Evolutionary conservation across 2,113 vertebrate genomes (phyloP), one percentile per base, ranked within the genome.

Genomic region (Protomyctophum bolini): DNA sequence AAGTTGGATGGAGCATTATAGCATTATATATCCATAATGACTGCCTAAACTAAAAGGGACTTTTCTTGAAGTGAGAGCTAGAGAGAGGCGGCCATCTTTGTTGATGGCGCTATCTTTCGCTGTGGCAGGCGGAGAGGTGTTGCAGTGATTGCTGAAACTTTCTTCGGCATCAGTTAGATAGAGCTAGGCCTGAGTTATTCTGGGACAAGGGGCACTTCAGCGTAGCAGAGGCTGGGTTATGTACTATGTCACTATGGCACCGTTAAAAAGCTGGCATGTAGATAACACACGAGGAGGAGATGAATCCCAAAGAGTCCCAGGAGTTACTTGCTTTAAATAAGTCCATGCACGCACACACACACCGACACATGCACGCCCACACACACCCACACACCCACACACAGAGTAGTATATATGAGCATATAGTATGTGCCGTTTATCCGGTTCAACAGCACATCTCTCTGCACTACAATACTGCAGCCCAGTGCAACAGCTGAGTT

Each of bases 311-410:
- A 90, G 33, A 41, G 86, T 87, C 83, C 77, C 80, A 64, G 55
- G 82, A 89, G 89, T 82, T 75, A 60, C 82, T 55, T 72, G 86
- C 88, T 91, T 92, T 90, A 90, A 92, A 91, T 91, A 92, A 92
- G 58, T 58, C 56, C 45, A 46, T 29, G 58, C 56, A 14, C 49
- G 55, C 21, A 55, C 49, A 50, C 49, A 52, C 10, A 41, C 28
- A 54, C 64, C 8, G 28, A 83, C 68, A 58, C 80, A 79, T 80
- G 81, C 83, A 60, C 84, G 62, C 58, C 58, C 54, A 56, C 52
- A 55, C 51, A 54, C 4, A 55, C 52, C 14, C 54, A 56, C 54
- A 56, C 54, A 56, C 57, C 10, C 57, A 33, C 56, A 58, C 56
- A 58, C 56, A 58, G 6, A 8, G 0, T 4, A 41, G 33, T 41